Conservation (phyloP, 1,140 invertebrate species). For the Caenorhabditis brenneri region DNA sequence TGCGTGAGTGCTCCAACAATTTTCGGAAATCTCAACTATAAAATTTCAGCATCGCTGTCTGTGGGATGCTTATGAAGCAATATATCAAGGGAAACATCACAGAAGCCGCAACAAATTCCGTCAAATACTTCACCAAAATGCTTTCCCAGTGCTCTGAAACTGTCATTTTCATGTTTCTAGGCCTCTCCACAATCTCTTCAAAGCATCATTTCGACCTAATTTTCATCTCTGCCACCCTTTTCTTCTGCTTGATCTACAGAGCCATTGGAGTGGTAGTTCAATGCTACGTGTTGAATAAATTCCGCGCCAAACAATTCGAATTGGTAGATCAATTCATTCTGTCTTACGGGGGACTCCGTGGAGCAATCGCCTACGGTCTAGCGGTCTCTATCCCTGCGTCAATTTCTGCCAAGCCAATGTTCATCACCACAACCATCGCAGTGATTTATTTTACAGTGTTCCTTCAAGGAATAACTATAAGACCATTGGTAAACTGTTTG, state of each 20-base stretch:
- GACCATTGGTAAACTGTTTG: constrained; percentile 73
- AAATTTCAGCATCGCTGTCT: constrained; percentile 85
- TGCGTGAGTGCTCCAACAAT: constrained; percentile 59
- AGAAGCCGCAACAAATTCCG: constrained; percentile 92
- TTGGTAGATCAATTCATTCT: constrained; percentile 74
- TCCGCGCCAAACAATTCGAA: constrained; percentile 70
- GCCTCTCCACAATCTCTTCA: constrained; percentile 87
- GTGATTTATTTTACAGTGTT: constrained; percentile 60
- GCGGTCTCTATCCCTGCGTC: constrained; percentile 72
- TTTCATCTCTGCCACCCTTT: constrained; percentile 90
- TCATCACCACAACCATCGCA: constrained; percentile 73
- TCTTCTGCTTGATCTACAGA: constrained; percentile 91
- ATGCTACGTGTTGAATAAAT: constrained; percentile 65
- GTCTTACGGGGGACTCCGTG: constrained; percentile 74
- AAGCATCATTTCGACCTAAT: constrained; percentile 66
- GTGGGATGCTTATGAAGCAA: constrained; percentile 97
- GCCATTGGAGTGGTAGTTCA: constrained; percentile 75
- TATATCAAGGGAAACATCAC: constrained; percentile 98
- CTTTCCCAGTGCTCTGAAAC: constrained; percentile 82
- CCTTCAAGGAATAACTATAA: constrained; percentile 73
- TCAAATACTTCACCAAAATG: constrained; percentile 99
- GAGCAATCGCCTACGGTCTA: constrained; percentile 74
- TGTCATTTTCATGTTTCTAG: constrained; percentile 89
- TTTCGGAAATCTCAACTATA: not conserved
- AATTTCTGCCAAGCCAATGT: constrained; percentile 72